Evolutionary conservation across 1,140 invertebrate species (phyloP).

Genomic region (Polyergus mexicanus): DNA sequence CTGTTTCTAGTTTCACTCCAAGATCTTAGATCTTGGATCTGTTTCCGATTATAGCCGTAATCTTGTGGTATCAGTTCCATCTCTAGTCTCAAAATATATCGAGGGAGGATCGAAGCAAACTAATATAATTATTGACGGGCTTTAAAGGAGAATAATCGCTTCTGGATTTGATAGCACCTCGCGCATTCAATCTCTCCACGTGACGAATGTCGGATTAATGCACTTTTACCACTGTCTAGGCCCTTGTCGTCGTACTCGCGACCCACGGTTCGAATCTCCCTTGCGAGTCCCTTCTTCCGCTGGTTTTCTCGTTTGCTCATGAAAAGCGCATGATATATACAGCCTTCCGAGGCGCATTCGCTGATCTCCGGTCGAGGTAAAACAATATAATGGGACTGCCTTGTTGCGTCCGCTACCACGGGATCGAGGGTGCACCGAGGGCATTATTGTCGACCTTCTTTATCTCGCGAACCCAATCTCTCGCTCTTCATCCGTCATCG

Average conservation of each 20-base stretch:
- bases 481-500: slow-evolving; percentile 28
- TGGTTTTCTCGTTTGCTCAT: slow-evolving; percentile 18
- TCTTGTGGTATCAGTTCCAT: neutral
- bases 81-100: neutral
- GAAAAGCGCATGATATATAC: slow-evolving; percentile 33
- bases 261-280: slow-evolving; percentile 34
- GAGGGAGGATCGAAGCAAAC: neutral
- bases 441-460: slow-evolving; percentile 80
- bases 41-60: neutral
- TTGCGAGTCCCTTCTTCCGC: slow-evolving; percentile 54
- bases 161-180: slow-evolving; percentile 14
- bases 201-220: neutral
- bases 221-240: neutral
- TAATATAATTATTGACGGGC: neutral
- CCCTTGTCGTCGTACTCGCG: neutral
- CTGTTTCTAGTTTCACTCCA: neutral
- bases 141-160: neutral
- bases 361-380: slow-evolving; percentile 72
- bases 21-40: neutral
- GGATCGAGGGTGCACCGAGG: slow-evolving; percentile 66
- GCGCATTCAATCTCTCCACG: neutral
- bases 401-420: slow-evolving; percentile 60
- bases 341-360: slow-evolving; percentile 43
- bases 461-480: slow-evolving; percentile 76
- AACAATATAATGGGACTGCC: slow-evolving; percentile 76